These are phyloP conservation scores for Agriopis aurantiaria DNA, from an alignment of 2,888 invertebrate species.

Conservation along the genomic window DNA sequence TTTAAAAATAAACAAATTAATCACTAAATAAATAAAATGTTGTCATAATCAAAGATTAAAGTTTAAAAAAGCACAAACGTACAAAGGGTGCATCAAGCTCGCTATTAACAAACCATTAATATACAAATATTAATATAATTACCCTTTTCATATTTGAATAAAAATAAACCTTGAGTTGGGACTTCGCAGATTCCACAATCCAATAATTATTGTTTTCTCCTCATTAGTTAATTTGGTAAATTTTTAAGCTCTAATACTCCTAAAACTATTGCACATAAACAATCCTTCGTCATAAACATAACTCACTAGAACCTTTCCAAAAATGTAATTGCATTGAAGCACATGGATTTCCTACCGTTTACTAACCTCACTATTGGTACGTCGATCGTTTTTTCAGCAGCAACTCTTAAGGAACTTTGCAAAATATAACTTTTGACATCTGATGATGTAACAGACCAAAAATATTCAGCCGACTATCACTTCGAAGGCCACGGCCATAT, in stretches of 20 bases:
- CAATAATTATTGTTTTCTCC: conserved; percentile 23
- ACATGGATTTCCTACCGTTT: conserved; percentile 8
- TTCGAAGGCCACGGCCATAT: background rate
- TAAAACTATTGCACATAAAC: conserved; percentile 26
- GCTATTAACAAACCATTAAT: conserved; percentile 16
- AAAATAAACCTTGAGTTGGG: conserved; percentile 12
- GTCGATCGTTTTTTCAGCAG: background rate
- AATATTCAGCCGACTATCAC: background rate
- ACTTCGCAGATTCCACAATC: conserved; percentile 25
- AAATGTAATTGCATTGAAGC: conserved; percentile 4
- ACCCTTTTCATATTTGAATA: conserved; percentile 25
- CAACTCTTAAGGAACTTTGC: background rate
- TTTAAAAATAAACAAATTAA: conserved; percentile 36
- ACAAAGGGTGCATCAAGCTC: conserved; percentile 28
- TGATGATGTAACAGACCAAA: conserved; percentile 1
- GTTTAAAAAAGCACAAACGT: conserved; percentile 26
- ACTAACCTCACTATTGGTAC: background rate
- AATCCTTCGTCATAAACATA: background rate
- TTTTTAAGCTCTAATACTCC: conserved; percentile 32
- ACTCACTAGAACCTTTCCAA: background rate
- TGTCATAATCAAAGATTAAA: conserved; percentile 26
- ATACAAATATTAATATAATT: conserved; percentile 15
- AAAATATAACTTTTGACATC: background rate
- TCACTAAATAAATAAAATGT: conserved; percentile 42
- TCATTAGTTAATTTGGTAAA: conserved; percentile 22